These are phyloP conservation scores for Leucoptera coffeella DNA, from an alignment of 2,888 invertebrate genomes.

Conservation along the genomic window DNA sequence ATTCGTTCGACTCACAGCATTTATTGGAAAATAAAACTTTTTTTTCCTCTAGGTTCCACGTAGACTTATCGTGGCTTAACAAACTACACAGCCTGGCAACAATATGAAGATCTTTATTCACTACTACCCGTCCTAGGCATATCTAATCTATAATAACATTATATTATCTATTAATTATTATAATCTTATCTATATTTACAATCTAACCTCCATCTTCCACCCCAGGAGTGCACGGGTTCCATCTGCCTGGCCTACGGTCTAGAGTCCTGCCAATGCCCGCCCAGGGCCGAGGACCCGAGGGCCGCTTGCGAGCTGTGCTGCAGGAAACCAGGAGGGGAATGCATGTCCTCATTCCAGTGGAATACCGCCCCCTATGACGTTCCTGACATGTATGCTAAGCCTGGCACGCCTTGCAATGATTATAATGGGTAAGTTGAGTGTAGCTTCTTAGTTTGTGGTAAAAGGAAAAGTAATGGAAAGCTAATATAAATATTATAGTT, in stretches of 20 bases:
- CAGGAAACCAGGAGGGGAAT: constrained; percentile 68
- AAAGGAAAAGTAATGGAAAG: too few relatives aligned
- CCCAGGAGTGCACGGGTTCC: constrained; percentile 91
- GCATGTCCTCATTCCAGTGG: constrained; percentile 87
- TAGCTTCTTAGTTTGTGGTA: too few relatives aligned
- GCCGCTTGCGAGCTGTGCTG: constrained; percentile 93
- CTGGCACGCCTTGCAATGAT: constrained; percentile 91
- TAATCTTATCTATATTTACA: not conserved
- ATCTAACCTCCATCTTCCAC: too few relatives aligned
- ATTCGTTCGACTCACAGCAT: too few relatives aligned
- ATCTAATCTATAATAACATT: too few relatives aligned
- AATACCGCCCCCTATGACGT: constrained; percentile 85
- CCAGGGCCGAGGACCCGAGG: constrained; percentile 72
- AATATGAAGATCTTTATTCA: too few relatives aligned
- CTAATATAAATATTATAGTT: too few relatives aligned
- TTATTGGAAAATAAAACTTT: too few relatives aligned
- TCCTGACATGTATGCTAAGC: constrained; percentile 88
- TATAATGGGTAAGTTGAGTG: constrained; percentile 85
- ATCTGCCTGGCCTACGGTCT: constrained; percentile 94
- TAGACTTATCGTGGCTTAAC: too few relatives aligned
- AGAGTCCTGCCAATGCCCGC: constrained; percentile 91
- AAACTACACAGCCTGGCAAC: too few relatives aligned
- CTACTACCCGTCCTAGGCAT: too few relatives aligned
- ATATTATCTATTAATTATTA: not conserved
- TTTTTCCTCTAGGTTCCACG: too few relatives aligned